These are phyloP conservation scores for Trididemnum clinides DNA, from an alignment of 23 tunicate genomes.

Conservation along the genomic window DNA sequence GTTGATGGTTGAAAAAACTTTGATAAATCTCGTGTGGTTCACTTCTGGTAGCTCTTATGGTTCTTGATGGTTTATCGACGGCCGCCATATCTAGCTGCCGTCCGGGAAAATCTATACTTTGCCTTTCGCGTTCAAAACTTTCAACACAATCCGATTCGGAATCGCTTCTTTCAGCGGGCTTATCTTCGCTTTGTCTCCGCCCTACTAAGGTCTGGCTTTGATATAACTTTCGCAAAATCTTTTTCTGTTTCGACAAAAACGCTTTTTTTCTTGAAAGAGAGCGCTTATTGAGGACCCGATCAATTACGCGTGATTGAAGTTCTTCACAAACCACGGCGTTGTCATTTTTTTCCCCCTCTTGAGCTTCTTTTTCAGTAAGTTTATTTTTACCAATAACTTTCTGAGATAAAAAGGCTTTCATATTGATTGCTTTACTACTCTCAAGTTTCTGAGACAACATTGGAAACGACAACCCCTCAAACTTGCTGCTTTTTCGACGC, in stretches of 20 bases:
- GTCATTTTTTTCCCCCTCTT: not conserved
- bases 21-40: not conserved
- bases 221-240: not conserved
- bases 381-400: too few species aligned
- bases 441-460: too few species aligned
- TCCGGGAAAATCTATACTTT: not conserved
- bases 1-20: too few species aligned
- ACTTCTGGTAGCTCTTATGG: not conserved
- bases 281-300: not conserved
- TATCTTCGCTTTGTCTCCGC: too few species aligned
- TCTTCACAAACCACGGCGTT: not conserved
- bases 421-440: too few species aligned
- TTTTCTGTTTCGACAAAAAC: slow-evolving; percentile 13
- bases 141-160: not conserved
- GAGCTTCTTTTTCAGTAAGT: not conserved
- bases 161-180: too few species aligned
- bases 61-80: not conserved
- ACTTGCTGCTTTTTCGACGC: too few species aligned
- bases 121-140: not conserved
- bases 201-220: not conserved
- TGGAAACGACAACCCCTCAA: too few species aligned
- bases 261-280: not conserved
- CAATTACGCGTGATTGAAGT: not conserved
- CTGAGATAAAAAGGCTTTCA: too few species aligned
- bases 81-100: not conserved